Evolutionary conservation across 64 coral and sea anemone species (phyloP).

Genomic region (Trachythela sp.): DNA sequence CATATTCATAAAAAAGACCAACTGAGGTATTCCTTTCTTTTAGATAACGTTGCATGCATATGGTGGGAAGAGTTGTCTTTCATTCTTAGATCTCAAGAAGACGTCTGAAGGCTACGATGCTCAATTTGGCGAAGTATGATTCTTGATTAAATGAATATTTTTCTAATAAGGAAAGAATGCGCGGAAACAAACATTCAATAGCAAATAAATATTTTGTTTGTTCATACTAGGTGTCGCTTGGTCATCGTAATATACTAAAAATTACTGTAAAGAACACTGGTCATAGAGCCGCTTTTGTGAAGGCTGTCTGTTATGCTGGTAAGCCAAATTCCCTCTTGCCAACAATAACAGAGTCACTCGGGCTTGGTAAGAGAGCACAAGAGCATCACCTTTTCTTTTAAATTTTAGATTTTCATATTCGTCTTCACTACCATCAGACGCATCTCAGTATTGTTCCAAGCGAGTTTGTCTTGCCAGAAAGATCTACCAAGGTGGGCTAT

Average conservation of each 20-base stretch:
- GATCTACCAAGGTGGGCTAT: slow-evolving; percentile 69
- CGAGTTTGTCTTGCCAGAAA: slow-evolving; percentile 77
- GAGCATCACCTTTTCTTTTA: neutral
- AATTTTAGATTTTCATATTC: slow-evolving; percentile 62
- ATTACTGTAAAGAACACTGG: slow-evolving; percentile 81
- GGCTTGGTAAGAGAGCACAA: too few species aligned
- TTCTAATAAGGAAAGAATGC: too few species aligned
- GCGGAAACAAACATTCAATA: too few species aligned
- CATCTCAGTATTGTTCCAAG: slow-evolving; percentile 78
- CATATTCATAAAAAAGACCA: neutral
- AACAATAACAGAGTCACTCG: too few species aligned
- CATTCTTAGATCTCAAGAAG: slow-evolving; percentile 47
- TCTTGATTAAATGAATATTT: too few species aligned
- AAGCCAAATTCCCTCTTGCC: too few species aligned
- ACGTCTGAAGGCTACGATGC: neutral
- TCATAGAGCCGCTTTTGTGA: slow-evolving; percentile 85
- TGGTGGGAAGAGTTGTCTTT: slow-evolving; percentile 82
- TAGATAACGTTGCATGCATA: slow-evolving; percentile 88
- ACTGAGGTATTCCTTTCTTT: neutral
- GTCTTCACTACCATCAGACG: slow-evolving; percentile 55
- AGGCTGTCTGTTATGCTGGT: slow-evolving; percentile 94
- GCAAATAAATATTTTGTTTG: too few species aligned
- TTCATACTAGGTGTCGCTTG: slow-evolving; percentile 77
- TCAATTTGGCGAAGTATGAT: neutral
- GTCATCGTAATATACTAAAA: slow-evolving; percentile 73